Base-by-base conservation (phyloP, 2,888 invertebrate species). In the Macrophya alboannulata region DNA sequence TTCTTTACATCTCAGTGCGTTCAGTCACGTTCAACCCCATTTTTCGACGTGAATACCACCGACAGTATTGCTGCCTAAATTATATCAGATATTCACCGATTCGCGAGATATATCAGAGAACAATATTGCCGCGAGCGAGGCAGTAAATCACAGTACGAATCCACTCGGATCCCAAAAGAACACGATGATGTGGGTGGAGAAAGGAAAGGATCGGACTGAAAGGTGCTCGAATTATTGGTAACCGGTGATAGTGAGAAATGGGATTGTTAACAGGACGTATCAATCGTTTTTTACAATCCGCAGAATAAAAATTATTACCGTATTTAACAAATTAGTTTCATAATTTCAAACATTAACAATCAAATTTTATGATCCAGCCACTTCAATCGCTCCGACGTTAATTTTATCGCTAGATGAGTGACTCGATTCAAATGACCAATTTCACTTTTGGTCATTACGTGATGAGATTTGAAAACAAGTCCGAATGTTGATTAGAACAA, bases 51-150 rank as follows among this genome's bases (percentile, higher is more conserved):
- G 71, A 71, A 71, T 71, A 71, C 0, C 71, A 71, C 40, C 40
- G 40, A 71, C 71, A 40, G 43, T 76, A 55, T 79, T 79, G 51
- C 79, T 21, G 79, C n/a, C 37, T 37, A 3, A 37, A 55, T 55
- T 37, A 10, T 17, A n/a, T 79, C 55, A 31, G 79, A 55, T 17
- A 79, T 55, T 79, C 79, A 55, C 10, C 37, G 79, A 55, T n/a
- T 76, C 76, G 48, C 31, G 79, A 79, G 37, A 37, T 37, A 37
- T 37, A 72, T 79, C 79, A 17, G 31, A 25, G 17, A 59, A 59
- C 79, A 79, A 79, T 79, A 79, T 79, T 79, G 79, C 51, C 37
- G n/a, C 8, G 40, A 40, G 51, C 55, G 37, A 79, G 37, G 40
- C 10, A 79, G 55, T 55, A 79, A 79, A 79, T 79, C 79, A 17